Conservation (phyloP, 1,140 invertebrate species). For the Ganaspis sp. region DNA sequence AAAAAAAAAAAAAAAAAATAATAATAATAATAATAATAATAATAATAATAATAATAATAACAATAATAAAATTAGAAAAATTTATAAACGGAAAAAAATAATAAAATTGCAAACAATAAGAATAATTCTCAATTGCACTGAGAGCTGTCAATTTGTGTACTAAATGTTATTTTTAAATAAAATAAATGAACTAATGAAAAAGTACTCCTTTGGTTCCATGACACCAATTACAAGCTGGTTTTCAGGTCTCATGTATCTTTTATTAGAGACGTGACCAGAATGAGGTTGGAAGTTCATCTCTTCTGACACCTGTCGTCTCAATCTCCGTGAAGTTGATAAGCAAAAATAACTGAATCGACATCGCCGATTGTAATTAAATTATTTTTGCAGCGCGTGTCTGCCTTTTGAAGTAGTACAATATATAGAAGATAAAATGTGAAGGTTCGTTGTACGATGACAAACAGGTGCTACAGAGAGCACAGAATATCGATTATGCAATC, state of each 20-base stretch:
- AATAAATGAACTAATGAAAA: background rate
- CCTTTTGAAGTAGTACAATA: background rate
- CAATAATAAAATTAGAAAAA: too few relatives aligned
- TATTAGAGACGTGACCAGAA: background rate
- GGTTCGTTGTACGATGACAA: conserved; percentile 53
- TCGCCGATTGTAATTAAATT: background rate
- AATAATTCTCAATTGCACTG: too few relatives aligned
- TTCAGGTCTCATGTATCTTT: conserved; percentile 4
- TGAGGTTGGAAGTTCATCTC: conserved; percentile 16
- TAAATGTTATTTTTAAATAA: too few relatives aligned
- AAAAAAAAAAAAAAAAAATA: too few relatives aligned
- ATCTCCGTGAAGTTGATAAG: conserved; percentile 1
- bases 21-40: too few relatives aligned
- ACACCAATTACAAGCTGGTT: conserved; percentile 5
- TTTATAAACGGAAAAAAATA: too few relatives aligned
- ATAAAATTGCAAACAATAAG: too few relatives aligned
- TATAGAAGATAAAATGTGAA: conserved; percentile 37
- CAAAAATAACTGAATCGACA: conserved; percentile 12
- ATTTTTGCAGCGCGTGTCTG: background rate
- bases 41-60: too few relatives aligned
- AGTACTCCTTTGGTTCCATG: background rate
- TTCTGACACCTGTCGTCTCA: conserved; percentile 5
- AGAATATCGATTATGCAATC: conserved; percentile 71
- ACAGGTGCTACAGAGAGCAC: conserved; percentile 51
- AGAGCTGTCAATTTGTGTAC: too few relatives aligned